A percentile compares a stretch with the other conserved stretches of the same genome.
phyloP scores from a whole-genome alignment of 2,113 vertebrate genomes.

The Carassius auratus region DNA sequence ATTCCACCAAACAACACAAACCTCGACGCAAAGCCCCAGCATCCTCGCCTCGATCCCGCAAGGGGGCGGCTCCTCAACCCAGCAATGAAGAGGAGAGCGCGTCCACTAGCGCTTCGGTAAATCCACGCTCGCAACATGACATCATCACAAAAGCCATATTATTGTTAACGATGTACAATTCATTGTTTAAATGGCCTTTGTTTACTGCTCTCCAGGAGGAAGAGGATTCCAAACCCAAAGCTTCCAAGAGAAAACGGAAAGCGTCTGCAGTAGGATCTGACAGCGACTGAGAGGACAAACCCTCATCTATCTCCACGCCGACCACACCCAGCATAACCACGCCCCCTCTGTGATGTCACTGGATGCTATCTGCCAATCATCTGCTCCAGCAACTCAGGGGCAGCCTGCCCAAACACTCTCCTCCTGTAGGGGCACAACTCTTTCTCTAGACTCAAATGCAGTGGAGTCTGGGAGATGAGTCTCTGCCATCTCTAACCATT shows the following conservation, averaged over 20 bases:
- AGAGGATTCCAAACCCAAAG: slow-evolving; percentile 92
- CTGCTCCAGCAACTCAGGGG: slow-evolving; percentile 50
- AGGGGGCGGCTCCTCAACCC: slow-evolving; percentile 81
- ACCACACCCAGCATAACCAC: slow-evolving; percentile 15
- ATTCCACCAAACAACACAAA: slow-evolving; percentile 88
- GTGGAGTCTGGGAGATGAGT: slow-evolving; percentile 46
- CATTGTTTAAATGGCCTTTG: neutral
- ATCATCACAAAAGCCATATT: neutral
- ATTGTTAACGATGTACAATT: too few species aligned
- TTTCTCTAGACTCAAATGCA: slow-evolving; percentile 48
- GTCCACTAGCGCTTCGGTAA: slow-evolving; percentile 88
- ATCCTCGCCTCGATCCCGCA: slow-evolving; percentile 86
- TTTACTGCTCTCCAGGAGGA: slow-evolving; percentile 80
- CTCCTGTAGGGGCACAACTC: slow-evolving; percentile 48
- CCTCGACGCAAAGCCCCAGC: slow-evolving; percentile 86
- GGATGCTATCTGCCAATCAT: slow-evolving; percentile 56
- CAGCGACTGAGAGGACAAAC: slow-evolving; percentile 83
- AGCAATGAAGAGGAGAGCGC: slow-evolving; percentile 89
- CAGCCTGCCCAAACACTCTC: slow-evolving; percentile 52
- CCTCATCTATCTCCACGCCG: slow-evolving; percentile 37
- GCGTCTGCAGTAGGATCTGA: slow-evolving; percentile 84
- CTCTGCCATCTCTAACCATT: slow-evolving; percentile 40
- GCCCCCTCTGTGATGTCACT: slow-evolving; percentile 42
- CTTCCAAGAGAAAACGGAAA: slow-evolving; percentile 90
- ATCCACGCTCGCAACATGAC: slow-evolving; percentile 44